Conservation (phyloP, 2,113 vertebrate genomes). For the Oxyruncus cristatus region DNA sequence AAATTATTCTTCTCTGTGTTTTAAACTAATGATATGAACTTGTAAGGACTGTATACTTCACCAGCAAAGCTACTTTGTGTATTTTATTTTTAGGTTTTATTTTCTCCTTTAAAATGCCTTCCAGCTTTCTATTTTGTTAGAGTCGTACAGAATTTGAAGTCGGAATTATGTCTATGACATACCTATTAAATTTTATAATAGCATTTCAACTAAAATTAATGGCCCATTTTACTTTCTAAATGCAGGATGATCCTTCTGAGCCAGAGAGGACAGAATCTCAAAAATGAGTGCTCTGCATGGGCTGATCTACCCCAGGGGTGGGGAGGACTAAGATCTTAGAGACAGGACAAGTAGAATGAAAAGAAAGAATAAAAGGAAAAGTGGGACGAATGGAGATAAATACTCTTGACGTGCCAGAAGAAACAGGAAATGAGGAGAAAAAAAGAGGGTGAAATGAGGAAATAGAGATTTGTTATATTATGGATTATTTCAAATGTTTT, state of each 20-base stretch:
- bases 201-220: background rate
- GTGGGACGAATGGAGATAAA: background rate
- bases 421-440: background rate
- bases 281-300: background rate
- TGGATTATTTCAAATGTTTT: background rate
- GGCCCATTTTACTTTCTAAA: background rate
- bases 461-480: background rate
- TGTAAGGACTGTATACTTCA: background rate
- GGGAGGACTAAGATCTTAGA: background rate
- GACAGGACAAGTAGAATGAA: background rate
- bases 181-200: background rate
- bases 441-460: background rate
- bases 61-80: background rate
- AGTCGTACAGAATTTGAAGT: background rate
- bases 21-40: background rate
- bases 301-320: rapidly evolving
- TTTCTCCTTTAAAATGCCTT: background rate
- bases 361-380: background rate
- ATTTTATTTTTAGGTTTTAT: background rate
- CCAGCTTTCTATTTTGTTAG: background rate
- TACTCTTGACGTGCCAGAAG: background rate
- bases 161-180: background rate
- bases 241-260: background rate
- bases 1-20: background rate
- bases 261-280: background rate